Conservation (phyloP, 2,888 invertebrate species). For the Mellilla xanthometata region DNA sequence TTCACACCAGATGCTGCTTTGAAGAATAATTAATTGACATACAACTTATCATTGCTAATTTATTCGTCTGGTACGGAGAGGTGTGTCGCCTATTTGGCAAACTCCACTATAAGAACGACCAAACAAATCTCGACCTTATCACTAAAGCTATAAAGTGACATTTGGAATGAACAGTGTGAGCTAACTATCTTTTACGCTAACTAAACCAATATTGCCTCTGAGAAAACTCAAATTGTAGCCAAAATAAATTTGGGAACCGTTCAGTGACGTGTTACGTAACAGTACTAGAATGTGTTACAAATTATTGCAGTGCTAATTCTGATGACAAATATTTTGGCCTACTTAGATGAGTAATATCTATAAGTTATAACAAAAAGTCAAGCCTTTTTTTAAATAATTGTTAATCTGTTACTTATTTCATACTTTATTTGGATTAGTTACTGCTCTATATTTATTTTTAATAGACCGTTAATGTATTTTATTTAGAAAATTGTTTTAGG, state of each 20-base stretch:
- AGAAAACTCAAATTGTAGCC: conserved; percentile 71
- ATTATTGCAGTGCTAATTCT: conserved; percentile 23
- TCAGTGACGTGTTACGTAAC: conserved; percentile 65
- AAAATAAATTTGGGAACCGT: conserved; percentile 67
- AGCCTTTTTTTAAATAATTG: too few species aligned
- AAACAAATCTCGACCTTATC: conserved; percentile 37
- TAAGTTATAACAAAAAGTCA: too few species aligned
- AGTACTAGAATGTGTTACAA: conserved; percentile 17
- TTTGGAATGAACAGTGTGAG: conserved; percentile 19
- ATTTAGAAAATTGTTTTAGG: too few species aligned
- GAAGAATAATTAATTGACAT: conserved; percentile 82
- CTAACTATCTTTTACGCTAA: conserved; percentile 46
- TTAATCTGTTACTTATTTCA: too few species aligned
- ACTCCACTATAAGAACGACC: conserved; percentile 47
- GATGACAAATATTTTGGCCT: conserved; percentile 15
- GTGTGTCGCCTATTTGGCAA: conserved; percentile 76
- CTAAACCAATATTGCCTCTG: conserved; percentile 44
- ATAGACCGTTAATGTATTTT: too few species aligned
- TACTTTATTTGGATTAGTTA: too few species aligned
- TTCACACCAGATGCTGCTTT: conserved; percentile 77
- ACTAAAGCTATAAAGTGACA: conserved; percentile 30
- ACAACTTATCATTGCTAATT: conserved; percentile 81
- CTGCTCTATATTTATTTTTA: too few species aligned
- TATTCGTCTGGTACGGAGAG: conserved; percentile 74
- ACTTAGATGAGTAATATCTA: too few species aligned